phyloP scores from a whole-genome alignment of 2,797 vertebrate genomes.

The Natrix natrix region DNA sequence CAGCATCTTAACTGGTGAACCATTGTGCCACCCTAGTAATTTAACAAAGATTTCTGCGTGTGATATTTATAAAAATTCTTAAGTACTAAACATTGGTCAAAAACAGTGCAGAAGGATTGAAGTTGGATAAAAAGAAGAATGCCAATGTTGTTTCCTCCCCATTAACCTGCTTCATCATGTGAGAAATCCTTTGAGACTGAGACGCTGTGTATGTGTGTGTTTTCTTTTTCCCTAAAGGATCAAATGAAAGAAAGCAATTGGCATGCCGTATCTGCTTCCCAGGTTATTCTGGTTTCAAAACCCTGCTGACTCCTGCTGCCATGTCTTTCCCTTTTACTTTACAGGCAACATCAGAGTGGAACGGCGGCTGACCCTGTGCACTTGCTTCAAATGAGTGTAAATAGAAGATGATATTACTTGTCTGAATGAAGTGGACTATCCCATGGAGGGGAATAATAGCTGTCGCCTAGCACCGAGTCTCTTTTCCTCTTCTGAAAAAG shows the following conservation, averaged over 20 bases:
- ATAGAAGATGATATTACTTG: conserved; percentile 75
- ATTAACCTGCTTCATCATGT: conserved; percentile 41
- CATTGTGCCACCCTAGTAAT: background rate
- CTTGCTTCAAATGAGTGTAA: conserved; percentile 72
- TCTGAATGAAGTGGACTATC: conserved; percentile 70
- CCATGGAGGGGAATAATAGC: conserved; percentile 77
- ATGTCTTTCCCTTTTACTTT: conserved; percentile 60
- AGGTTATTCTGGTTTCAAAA: conserved; percentile 59
- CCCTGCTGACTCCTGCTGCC: conserved; percentile 47
- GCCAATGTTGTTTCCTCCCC: conserved; percentile 50
- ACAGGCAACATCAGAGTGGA: conserved; percentile 65
- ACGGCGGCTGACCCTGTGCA: conserved; percentile 59
- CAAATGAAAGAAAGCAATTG: conserved; percentile 62
- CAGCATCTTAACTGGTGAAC: background rate
- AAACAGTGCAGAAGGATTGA: background rate
- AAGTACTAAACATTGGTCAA: background rate
- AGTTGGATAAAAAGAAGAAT: conserved; percentile 43
- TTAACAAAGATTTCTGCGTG: background rate
- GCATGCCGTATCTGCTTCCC: conserved; percentile 58
- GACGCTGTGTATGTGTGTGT: conserved; percentile 19
- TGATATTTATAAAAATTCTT: background rate
- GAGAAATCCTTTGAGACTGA: conserved; percentile 52
- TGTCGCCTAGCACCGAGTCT: conserved; percentile 66
- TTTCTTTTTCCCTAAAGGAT: conserved; percentile 37
- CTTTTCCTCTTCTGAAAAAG: conserved; percentile 61